Base-by-base conservation (phyloP, 2,888 invertebrate genomes). In the Lamellibrachia columna region DNA sequence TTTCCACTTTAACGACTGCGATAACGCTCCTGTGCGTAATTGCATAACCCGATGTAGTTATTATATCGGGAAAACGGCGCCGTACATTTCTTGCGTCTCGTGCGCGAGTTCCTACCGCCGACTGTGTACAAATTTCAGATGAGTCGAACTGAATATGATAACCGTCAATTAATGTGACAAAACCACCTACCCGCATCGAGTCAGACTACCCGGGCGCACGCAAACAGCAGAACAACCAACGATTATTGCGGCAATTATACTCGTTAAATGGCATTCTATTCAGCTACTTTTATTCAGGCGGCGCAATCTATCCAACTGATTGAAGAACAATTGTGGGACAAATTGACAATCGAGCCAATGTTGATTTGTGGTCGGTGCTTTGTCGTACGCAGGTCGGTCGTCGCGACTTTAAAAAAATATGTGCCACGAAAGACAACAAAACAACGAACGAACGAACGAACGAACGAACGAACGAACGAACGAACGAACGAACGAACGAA, bases 1-100 rank as follows among this genome's bases (percentile, higher is more conserved):
- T 75, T 75, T 75, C 75, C 75, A 75, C 75, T 75, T 75, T 75
- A 75, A 75, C 75, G 75, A 75, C 22, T n/a, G 75, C 75, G 75
- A 75, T 75, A 75, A 22, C 15, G 75, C 22, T n/a, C 22, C 55
- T 75, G 75, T 22, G 75, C 4, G 75, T 75, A 75, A 75, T 75
- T 75, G 75, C 75, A 75, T 75, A 75, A 75, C 75, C n/a, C 75
- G 22, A 22, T 75, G 75, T 75, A 75, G 15, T 3, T 75, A 15
- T 75, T 75, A 75, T 6, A 15, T 15, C 3, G 75, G 22, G 75
- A 75, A 11, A 11, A 75, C 22, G 75, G 22, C 75, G 75, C 75
- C 22, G 2, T 3, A 22, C 22, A 15, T 3, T 11, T 75, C 75
- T 75, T 75, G 75, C 75, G 22, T 15, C 22, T 15, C 11, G 22